Base-by-base conservation (phyloP, 2,888 invertebrate species). In the Sinopyrophorus schimmeli region DNA sequence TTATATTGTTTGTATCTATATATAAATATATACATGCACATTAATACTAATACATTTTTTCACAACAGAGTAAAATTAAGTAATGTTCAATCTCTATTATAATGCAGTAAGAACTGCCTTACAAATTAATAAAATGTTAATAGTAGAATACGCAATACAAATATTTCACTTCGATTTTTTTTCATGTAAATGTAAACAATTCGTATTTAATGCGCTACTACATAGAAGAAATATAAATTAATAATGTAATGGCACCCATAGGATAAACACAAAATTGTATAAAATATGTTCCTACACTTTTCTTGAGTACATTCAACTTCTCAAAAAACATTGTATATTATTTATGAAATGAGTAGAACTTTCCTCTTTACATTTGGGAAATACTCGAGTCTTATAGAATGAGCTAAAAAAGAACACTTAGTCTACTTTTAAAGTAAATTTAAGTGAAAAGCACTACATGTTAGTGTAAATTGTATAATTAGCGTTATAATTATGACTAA, bases 401-500 rank as follows among this genome's bases (percentile, higher is more conserved):
- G 46, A 46, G 40, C 31, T 54, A 47, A 47, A 44, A 32, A 41
- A 47, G 47, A 54, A 54, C 47, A 44, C 51, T 52, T 54, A 51
- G 40, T 40, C 44, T 48, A 44, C 34, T 34, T 48, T 41, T 48
- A 35, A 31, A 43, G 30, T 43, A 49, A 38, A 39, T 49, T 49
- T 49, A 49, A 49, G 57, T 58, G 53, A 61, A 66, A 67, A 65
- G 67, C 67, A 67, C 57, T 58, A 57, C 55, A 57, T 60, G 60
- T 63, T 63, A 62, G 62, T 63, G 57, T 56, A 56, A 61, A 60
- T 59, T 51, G 47, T 51, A 51, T 34, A 35, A 40, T 42, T 52
- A 53, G 38, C 47, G 40, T 40, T 53, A 46, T 48, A 44, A 27
- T 16, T 47, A 53, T 23, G 24, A 46, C 34, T 53, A 50, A 53